phyloP scores from a whole-genome alignment of 2,113 vertebrate genomes.

The Cyphomyrus plagiostoma region DNA sequence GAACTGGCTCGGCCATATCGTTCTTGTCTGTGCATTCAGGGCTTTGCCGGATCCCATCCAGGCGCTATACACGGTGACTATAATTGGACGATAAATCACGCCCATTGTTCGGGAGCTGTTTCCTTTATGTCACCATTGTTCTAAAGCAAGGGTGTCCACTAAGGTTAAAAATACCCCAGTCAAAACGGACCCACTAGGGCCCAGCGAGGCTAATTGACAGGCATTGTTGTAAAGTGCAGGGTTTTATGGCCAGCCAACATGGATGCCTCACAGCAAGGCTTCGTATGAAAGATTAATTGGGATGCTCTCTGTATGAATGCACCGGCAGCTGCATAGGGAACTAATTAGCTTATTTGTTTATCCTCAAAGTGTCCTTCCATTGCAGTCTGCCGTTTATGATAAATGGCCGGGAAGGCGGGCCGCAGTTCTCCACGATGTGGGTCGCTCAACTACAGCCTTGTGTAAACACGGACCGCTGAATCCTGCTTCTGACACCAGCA shows the following conservation, averaged over 20 bases:
- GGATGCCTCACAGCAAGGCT: not conserved
- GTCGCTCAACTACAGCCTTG: not conserved
- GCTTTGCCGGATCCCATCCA: not conserved
- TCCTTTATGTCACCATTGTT: conserved; percentile 5
- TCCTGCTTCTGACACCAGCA: not conserved
- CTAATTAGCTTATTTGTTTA: conserved; percentile 22
- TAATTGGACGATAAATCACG: conserved; percentile 18
- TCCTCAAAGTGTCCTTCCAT: not conserved
- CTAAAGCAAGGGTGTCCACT: not conserved
- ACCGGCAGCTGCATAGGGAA: not conserved
- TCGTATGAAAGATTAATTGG: conserved; percentile 13
- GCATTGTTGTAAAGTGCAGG: conserved; percentile 14
- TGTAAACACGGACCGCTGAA: not conserved
- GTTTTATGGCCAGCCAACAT: not conserved
- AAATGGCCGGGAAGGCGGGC: not conserved
- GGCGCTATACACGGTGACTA: not conserved
- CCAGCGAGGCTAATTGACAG: conserved; percentile 2
- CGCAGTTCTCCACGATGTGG: too few species aligned
- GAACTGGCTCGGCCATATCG: not conserved
- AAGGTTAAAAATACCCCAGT: conserved; percentile 12
- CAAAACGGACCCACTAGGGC: not conserved
- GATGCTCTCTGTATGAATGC: conserved; percentile 12
- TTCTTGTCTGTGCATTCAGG: not conserved
- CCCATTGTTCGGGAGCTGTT: not conserved
- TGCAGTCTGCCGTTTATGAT: not conserved